Conservation (phyloP, 2,113 vertebrate species). For the Fregata magnificens region DNA sequence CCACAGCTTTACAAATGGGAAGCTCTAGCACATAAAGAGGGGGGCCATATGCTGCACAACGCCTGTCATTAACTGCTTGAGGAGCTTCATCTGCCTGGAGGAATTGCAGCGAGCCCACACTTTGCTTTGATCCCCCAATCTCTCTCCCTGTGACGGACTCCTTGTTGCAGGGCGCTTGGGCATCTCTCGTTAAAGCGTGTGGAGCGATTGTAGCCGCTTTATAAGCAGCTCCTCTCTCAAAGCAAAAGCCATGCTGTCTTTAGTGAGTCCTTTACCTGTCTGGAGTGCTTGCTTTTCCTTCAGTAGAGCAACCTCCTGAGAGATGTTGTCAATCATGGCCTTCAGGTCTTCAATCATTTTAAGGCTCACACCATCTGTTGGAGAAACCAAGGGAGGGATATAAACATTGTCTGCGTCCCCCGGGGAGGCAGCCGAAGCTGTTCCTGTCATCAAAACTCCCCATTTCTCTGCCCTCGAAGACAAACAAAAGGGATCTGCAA, state of each 20-base stretch:
- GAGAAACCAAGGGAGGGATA: not conserved
- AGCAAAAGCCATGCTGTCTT: not conserved
- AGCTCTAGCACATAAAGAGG: not conserved
- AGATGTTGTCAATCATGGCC: constrained; percentile 80
- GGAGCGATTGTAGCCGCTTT: not conserved
- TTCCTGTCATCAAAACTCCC: not conserved
- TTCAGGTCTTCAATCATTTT: constrained; percentile 84
- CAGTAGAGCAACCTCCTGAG: constrained; percentile 84
- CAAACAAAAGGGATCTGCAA: not conserved
- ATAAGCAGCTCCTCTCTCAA: not conserved
- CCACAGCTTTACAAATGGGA: not conserved
- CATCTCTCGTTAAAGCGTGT: accelerated
- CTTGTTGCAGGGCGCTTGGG: not conserved
- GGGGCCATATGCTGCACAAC: not conserved
- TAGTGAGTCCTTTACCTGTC: constrained; percentile 73
- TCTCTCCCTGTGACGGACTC: not conserved
- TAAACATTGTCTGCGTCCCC: accelerated
- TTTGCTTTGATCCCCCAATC: not conserved
- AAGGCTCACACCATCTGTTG: constrained; percentile 70
- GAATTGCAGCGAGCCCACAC: not conserved
- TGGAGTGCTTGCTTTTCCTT: constrained; percentile 94
- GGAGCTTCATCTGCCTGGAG: not conserved
- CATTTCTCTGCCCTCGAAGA: not conserved
- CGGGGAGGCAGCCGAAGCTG: not conserved
- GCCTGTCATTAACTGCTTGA: not conserved